Evolutionary conservation across 2,113 vertebrate genomes (phyloP).

Genomic region (Oreochromis niloticus): DNA sequence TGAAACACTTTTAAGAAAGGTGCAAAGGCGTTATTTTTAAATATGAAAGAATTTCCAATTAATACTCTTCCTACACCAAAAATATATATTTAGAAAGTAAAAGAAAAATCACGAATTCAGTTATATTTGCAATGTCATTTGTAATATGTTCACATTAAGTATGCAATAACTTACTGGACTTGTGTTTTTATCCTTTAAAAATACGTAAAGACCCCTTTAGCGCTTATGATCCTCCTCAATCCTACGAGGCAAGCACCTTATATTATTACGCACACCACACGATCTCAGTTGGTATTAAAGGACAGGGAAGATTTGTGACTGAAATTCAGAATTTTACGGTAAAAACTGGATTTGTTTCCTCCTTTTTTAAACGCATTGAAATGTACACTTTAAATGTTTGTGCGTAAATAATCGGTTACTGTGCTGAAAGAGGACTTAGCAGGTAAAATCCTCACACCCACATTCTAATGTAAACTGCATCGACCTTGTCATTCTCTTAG

Average conservation of each 20-base stretch:
- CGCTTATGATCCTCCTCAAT: neutral
- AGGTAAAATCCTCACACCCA: neutral
- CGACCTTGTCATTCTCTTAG: neutral
- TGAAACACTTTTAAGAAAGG: neutral
- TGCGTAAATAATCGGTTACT: neutral
- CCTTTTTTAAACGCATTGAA: conserved; percentile 9
- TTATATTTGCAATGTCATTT: neutral
- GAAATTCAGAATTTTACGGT: fast-evolving
- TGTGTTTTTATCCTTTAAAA: neutral
- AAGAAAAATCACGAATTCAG: neutral
- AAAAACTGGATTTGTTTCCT: neutral
- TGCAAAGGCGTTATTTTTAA: neutral
- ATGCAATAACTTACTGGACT: neutral
- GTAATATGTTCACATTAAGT: neutral
- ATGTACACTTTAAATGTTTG: too few relatives aligned
- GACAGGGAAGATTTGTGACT: too few relatives aligned
- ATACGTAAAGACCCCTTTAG: neutral
- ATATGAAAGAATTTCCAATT: neutral
- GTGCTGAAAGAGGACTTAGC: neutral
- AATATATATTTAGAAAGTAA: neutral
- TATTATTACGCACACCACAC: neutral
- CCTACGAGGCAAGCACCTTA: neutral
- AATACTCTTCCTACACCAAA: neutral
- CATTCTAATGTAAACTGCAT: neutral
- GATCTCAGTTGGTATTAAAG: neutral